Evolutionary conservation across 2,113 vertebrate species (phyloP), one percentile per base, ranked within the genome.

Genomic region (Procapra przewalskii): DNA sequence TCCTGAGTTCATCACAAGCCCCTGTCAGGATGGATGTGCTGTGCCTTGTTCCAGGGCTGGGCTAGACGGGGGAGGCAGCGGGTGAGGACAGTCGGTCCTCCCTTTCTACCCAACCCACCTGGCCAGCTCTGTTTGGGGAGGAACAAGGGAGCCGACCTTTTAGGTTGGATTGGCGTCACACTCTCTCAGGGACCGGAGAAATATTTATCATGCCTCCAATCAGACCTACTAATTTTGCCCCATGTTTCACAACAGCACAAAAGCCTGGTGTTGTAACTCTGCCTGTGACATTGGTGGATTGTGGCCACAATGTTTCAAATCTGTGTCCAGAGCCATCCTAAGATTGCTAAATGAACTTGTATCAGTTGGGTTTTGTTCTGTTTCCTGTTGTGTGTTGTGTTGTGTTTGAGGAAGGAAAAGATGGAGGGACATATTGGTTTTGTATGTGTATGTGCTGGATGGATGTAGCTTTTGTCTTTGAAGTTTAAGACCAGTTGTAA

Each of bases 401-500:
- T 43, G 40, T 64, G 88, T 90, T 43, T 50, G 90, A 85, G 64
- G 67, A 80, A 54, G 88, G 88, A 71, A 64, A 64, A 29, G 79
- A 64, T 2, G 29, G 77, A 80, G 88, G 80, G 92, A 88, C 90
- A 54, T 5, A 27, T 17, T 86, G 95, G 77, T 80, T 95, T 71
- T 97, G 96, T 85, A 91, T 97, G 89, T 54, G 80, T 52, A 50
- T 97, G 96, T 94, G 79, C 96, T 84, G 97, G 97, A 96, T 96
- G 96, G 97, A 98, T 90, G 97, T 40, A 97, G 96, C 97, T 97
- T 89, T 54, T 45, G 95, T 97, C 99, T 99, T 99, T 99, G 99
- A 99, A 99, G 99, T 99, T 99, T 98, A 99, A 99, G 98, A 98
- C 98, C 98, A 98, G 98, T 98, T 99, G 99, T 99, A 99, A 99